These are phyloP conservation scores for Hipparchia semele DNA, from an alignment of 2,888 invertebrate species.

Conservation along the genomic window DNA sequence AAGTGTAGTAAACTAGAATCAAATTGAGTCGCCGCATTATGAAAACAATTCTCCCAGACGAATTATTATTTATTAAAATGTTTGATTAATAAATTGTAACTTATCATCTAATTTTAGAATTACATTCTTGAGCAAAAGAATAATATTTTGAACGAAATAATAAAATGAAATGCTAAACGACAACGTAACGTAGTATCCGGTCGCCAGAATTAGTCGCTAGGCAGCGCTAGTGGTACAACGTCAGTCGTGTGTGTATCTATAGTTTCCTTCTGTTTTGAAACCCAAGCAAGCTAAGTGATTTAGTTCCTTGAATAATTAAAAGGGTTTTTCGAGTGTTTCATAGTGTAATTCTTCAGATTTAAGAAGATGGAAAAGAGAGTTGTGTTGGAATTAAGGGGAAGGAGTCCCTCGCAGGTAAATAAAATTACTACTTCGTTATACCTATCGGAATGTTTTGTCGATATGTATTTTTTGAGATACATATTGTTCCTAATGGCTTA, in stretches of 20 bases:
- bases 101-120: not conserved
- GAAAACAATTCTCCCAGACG: not conserved
- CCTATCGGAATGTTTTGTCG: conserved; percentile 78
- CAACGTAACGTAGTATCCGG: conserved; percentile 61
- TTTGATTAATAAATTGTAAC: not conserved
- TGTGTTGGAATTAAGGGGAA: conserved; percentile 96
- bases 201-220: conserved; percentile 63
- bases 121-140: not conserved
- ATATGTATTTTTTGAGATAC: conserved; percentile 77
- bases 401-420: conserved; percentile 94
- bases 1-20: conserved; percentile 26
- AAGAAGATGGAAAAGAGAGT: conserved; percentile 95
- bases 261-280: conserved; percentile 84
- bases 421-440: conserved; percentile 64
- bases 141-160: conserved; percentile 24
- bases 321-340: conserved; percentile 60
- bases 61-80: not conserved
- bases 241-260: conserved; percentile 79
- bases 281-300: conserved; percentile 83
- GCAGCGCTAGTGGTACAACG: conserved; percentile 75
- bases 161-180: conserved; percentile 51
- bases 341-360: conserved; percentile 58
- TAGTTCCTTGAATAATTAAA: conserved; percentile 71
- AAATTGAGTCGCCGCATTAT: conserved; percentile 14
- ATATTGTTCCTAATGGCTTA: conserved; percentile 35